Base-by-base conservation (phyloP, 2,888 invertebrate genomes). In the Ceratothoa steindachneri region DNA sequence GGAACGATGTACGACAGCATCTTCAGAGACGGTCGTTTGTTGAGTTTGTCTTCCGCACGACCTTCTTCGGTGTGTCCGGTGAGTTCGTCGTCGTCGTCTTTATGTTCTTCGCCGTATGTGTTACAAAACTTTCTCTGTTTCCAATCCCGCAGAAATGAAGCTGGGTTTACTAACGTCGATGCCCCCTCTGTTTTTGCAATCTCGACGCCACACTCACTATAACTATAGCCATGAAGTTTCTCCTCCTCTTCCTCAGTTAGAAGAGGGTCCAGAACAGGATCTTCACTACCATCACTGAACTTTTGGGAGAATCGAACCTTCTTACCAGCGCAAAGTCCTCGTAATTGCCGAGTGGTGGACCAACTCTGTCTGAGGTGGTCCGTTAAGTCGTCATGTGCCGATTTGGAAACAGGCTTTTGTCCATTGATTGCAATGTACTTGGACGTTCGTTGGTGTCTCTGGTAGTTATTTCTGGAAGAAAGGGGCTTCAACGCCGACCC, bases 1-100 rank as follows among this genome's bases (percentile, higher is more conserved):
- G 74, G 74, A n/a, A 74, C 41, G 30, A 74, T 71, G 55, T 74
- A 74, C 22, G 74, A 74, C 71, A 74, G 28, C 74, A 74, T 74
- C 67, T 74, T 74, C 70, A 74, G 60, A 12, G 60, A 1, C 12
- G 24, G 24, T 1, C 2, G 9, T 24, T 60, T 60, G 2, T 24
- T 60, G 12, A 24, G 19, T 12, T n/a, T 24, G n/a, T 60, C 24
- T 60, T 60, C 60, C 52, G 15, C 19, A 1, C 24, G 12, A 12
- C 27, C 60, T 60, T 60, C 60, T 60, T 60, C 27, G 1, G 15
- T 19, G 15, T 51, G 52, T n/a, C 15, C n/a, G 52, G 15, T 51
- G 27, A 60, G 60, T n/a, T 60, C 22, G 22, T 60, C 12, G 12
- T 22, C 22, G 22, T 24, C 60, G 19, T 60, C 27, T 12, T 24